These are phyloP conservation scores for Sciurus vulgaris DNA, from an alignment of 2,797 vertebrate species.

Conservation along the genomic window DNA sequence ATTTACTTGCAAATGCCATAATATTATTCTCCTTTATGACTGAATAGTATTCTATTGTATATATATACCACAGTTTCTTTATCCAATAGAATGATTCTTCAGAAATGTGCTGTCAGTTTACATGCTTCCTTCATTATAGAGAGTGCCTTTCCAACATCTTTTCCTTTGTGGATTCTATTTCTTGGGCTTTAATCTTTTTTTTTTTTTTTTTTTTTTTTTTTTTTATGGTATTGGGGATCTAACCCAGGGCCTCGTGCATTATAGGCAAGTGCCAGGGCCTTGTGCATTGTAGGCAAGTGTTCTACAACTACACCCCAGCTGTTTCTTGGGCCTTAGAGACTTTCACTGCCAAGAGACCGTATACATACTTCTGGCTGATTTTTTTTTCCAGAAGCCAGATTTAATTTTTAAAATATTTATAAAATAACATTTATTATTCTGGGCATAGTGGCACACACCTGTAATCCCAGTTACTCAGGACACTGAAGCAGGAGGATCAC, in stretches of 20 bases:
- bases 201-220: neutral
- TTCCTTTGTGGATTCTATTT: constrained; percentile 41
- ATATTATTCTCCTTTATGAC: no score
- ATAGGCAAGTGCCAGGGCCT: neutral
- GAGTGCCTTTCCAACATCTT: neutral
- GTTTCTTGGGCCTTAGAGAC: neutral
- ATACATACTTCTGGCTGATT: constrained; percentile 22
- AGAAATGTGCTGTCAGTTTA: neutral
- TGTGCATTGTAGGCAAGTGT: neutral
- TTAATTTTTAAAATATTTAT: neutral
- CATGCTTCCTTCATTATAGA: neutral
- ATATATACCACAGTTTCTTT: no score
- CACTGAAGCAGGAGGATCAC: no score
- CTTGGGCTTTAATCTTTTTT: neutral
- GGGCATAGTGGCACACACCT: no score
- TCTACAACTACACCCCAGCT: neutral
- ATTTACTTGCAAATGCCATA: no score
- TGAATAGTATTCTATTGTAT: no score
- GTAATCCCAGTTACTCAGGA: no score
- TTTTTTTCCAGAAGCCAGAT: constrained; percentile 2
- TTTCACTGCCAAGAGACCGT: neutral
- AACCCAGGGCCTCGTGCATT: neutral
- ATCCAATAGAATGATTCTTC: neutral
- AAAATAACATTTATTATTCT: neutral
- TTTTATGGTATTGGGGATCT: neutral